phyloP scores from a whole-genome alignment of 2,888 invertebrate species.

The Drosophila cracens region DNA sequence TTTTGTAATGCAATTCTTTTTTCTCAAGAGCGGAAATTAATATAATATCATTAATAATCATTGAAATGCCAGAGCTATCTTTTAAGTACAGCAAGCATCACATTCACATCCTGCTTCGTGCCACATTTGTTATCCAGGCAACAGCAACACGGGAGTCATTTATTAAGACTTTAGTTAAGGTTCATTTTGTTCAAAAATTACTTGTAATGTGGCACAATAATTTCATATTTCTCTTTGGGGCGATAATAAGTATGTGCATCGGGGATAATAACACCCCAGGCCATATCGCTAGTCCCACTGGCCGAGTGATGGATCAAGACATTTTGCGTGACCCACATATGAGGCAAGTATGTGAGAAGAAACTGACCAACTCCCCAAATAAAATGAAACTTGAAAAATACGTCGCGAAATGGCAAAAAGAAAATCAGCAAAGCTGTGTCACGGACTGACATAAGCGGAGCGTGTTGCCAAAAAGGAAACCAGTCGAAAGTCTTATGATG shows the following conservation, averaged over 20 bases:
- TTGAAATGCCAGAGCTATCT: constrained; percentile 10
- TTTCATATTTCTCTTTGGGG: constrained; percentile 47
- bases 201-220: constrained; percentile 56
- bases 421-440: constrained; percentile 50
- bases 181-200: constrained; percentile 47
- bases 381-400: constrained; percentile 58
- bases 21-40: background rate
- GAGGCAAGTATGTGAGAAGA: constrained; percentile 42
- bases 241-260: constrained; percentile 56
- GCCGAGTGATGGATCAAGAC: constrained; percentile 54
- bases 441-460: constrained; percentile 70
- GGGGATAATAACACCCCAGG: constrained; percentile 65
- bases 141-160: constrained; percentile 18
- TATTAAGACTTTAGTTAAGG: constrained; percentile 28
- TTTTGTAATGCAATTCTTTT: background rate
- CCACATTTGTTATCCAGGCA: background rate
- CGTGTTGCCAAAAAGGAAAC: constrained; percentile 77
- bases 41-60: background rate
- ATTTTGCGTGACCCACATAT: constrained; percentile 72
- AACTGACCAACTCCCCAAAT: constrained; percentile 62
- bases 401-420: constrained; percentile 65
- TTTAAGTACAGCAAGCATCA: constrained; percentile 12
- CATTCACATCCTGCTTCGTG: background rate
- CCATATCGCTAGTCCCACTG: constrained; percentile 39
- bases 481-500: constrained; percentile 75